Evolutionary conservation across 2,888 invertebrate genomes (phyloP).

Genomic region (Pristionchus arcanus): DNA sequence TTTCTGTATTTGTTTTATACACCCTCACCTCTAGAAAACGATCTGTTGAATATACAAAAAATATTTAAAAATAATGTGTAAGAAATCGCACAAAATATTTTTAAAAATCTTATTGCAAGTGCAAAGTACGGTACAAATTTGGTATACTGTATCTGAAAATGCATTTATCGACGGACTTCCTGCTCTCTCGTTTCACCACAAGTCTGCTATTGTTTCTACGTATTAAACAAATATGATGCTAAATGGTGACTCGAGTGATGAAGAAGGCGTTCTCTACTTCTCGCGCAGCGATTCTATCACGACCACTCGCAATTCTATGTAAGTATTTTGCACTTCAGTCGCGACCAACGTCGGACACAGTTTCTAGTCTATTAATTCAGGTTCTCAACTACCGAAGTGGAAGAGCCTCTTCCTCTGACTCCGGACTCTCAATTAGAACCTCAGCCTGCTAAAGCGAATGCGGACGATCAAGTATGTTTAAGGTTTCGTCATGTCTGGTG

Average conservation of each 20-base stretch:
- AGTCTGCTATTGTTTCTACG: background rate
- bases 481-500: background rate
- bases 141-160: too few species aligned
- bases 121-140: too few species aligned
- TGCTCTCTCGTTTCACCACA: too few species aligned
- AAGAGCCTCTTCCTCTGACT: background rate
- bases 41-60: too few species aligned
- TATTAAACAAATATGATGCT: constrained; percentile 10
- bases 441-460: background rate
- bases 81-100: too few species aligned
- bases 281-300: constrained; percentile 1
- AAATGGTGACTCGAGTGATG: constrained; percentile 43
- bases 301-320: background rate
- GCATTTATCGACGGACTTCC: too few species aligned
- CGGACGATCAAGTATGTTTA: background rate
- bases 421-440: constrained; percentile 6
- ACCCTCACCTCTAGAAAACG: too few species aligned
- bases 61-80: too few species aligned
- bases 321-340: too few species aligned
- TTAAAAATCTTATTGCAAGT: too few species aligned
- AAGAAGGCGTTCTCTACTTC: constrained; percentile 44
- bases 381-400: background rate
- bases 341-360: too few species aligned
- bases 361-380: background rate
- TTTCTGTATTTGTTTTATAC: too few species aligned